Evolutionary conservation across 2,797 vertebrate genomes (phyloP).

Genomic region (Parauchenoglanis punctatus): DNA sequence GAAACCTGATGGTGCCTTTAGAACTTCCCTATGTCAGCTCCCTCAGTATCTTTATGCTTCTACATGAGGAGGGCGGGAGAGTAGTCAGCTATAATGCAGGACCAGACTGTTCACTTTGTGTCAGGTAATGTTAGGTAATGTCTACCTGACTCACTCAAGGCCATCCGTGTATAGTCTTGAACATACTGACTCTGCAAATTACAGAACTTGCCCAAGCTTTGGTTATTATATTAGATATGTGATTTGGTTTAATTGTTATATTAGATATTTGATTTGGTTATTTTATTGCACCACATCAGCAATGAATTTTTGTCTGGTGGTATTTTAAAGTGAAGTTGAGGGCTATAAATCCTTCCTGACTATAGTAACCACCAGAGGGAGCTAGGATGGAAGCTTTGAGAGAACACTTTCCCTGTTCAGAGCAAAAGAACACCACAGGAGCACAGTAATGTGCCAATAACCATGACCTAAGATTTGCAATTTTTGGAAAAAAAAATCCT

Average conservation of each 20-base stretch:
- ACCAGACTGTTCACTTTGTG: background rate
- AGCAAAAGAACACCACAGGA: constrained; percentile 14
- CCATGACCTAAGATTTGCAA: background rate
- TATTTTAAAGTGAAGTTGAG: constrained; percentile 63
- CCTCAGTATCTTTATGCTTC: background rate
- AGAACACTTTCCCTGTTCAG: background rate
- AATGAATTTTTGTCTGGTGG: constrained; percentile 40
- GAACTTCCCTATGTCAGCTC: constrained; percentile 13
- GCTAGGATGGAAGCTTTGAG: constrained; percentile 59
- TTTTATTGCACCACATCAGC: constrained; percentile 1
- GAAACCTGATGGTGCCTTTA: constrained; percentile 20
- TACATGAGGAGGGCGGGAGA: background rate
- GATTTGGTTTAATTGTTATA: background rate
- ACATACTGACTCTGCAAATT: background rate
- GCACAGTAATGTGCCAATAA: background rate
- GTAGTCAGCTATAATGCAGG: constrained; percentile 2
- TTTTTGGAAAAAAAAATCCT: background rate
- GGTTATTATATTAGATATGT: background rate
- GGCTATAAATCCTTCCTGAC: constrained; percentile 34
- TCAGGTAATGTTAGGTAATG: constrained; percentile 21
- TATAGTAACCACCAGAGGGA: constrained; percentile 66
- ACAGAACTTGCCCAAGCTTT: background rate
- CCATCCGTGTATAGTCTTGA: background rate
- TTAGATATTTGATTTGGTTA: background rate
- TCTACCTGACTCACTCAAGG: background rate